These are phyloP conservation scores for Bursaphelenchus okinawaensis DNA, from an alignment of 2,888 invertebrate genomes.

Conservation along the genomic window DNA sequence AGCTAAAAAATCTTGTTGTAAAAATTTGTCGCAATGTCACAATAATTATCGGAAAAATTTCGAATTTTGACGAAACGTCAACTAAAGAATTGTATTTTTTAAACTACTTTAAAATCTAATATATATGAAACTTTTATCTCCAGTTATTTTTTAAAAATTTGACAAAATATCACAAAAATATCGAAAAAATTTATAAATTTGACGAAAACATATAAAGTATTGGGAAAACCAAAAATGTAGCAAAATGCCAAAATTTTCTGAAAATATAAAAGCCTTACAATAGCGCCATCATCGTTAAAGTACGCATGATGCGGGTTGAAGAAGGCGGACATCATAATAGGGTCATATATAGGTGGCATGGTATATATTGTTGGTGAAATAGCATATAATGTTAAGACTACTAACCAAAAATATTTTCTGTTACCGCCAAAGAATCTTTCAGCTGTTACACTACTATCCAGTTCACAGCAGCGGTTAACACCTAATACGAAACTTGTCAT, in stretches of 20 bases:
- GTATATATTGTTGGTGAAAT: neutral
- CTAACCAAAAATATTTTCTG: neutral
- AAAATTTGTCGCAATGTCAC: too few species aligned
- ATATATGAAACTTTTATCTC: too few species aligned
- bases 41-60: too few species aligned
- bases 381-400: neutral
- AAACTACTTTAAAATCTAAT: too few species aligned
- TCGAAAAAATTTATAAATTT: too few species aligned
- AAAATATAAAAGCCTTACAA: neutral
- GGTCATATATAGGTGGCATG: neutral
- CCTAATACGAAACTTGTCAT: slow-evolving; percentile 11
- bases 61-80: neutral
- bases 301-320: slow-evolving; percentile 8
- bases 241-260: too few species aligned
- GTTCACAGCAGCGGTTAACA: slow-evolving; percentile 7
- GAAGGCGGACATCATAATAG: neutral
- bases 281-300: neutral
- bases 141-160: too few species aligned
- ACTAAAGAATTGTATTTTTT: too few species aligned
- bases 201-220: too few species aligned
- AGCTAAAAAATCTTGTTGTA: too few species aligned
- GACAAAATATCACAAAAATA: too few species aligned
- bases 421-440: neutral
- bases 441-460: neutral
- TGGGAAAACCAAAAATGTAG: too few species aligned